Base-by-base conservation (phyloP, 2,113 vertebrate species). In the Atractosteus spatula region DNA sequence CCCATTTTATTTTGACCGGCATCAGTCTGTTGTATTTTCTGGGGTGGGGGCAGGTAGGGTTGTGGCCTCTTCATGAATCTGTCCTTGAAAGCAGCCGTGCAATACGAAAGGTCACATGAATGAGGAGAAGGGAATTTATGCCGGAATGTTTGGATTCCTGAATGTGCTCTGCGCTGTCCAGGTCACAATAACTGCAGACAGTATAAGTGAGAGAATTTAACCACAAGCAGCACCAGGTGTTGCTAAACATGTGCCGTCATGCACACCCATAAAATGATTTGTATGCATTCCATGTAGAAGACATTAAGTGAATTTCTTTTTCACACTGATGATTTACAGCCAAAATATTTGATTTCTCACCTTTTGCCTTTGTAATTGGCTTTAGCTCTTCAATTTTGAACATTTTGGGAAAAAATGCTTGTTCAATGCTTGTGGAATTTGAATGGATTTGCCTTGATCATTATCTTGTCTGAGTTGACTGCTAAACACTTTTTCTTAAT, bases 281-380 rank as follows among this genome's bases (percentile, higher is more conserved):
- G 68, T 64, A 62, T 69, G 62, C 71, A 78, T 80, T 78, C 74
- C 76, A 62, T 8, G 16, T 56, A 3, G 14, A 14, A 8, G 8
- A n/a, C 55, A 65, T 44, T 55, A 66, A 71, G 51, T 45, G 57
- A 55, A 29, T 8, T 5, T 7, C 51, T 55, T 41, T 69, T 54
- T 29, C 7, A 41, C 44, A 3, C 29, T 12, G n/a, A 51, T 62
- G 68, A 56, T 77, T 68, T 77, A 71, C 41, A 10, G 62, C 13
- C 44, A 16, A 61, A 66, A 29, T 29, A 29, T 29, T 29, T 1
- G 29, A 29, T 29, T 29, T 29, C 29, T 1, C 29, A 29, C 29
- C 29, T 29, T 29, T 29, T 29, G 29, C 29, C 29, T 29, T 29
- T 29, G 29, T 29, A 29, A 29, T 29, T 29, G 29, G 29, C 29